Conservation (phyloP, 2,797 vertebrate genomes). For the Diceros bicornis region DNA sequence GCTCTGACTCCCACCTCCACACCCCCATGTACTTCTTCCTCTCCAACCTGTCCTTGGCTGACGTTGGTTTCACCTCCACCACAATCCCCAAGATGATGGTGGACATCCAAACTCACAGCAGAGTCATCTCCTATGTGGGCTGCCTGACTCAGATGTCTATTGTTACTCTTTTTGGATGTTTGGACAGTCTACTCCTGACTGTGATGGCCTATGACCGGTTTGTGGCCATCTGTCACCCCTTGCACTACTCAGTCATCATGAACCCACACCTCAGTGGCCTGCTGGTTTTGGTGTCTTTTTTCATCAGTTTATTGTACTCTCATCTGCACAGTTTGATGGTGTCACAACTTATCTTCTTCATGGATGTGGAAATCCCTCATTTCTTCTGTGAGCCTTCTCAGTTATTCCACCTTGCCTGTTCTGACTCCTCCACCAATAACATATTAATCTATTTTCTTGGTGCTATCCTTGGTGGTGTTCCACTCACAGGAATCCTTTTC, state of each 20-base stretch:
- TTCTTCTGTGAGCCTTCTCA: slow-evolving; percentile 26
- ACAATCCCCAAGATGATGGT: neutral
- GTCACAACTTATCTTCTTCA: neutral
- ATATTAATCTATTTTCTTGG: neutral
- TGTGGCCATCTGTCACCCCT: slow-evolving; percentile 68
- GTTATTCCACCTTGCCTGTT: neutral
- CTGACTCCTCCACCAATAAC: neutral
- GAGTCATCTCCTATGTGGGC: neutral
- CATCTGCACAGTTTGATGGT: neutral
- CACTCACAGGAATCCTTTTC: slow-evolving; percentile 64
- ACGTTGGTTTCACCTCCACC: neutral
- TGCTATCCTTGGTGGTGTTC: neutral
- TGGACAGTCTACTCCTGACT: slow-evolving; percentile 34
- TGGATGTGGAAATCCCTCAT: neutral
- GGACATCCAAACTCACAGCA: neutral
- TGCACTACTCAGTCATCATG: slow-evolving; percentile 38
- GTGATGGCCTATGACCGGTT: slow-evolving; percentile 67
- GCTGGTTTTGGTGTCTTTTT: neutral
- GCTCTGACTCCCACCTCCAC: neutral
- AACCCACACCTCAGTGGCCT: neutral
- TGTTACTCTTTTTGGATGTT: neutral
- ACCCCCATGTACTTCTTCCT: slow-evolving; percentile 57
- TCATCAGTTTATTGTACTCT: neutral
- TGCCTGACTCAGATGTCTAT: slow-evolving; percentile 52
- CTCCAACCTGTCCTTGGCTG: neutral